These are phyloP conservation scores for Rhabdophis nuchalis DNA, from an alignment of 2,797 vertebrate genomes.

Conservation along the genomic window DNA sequence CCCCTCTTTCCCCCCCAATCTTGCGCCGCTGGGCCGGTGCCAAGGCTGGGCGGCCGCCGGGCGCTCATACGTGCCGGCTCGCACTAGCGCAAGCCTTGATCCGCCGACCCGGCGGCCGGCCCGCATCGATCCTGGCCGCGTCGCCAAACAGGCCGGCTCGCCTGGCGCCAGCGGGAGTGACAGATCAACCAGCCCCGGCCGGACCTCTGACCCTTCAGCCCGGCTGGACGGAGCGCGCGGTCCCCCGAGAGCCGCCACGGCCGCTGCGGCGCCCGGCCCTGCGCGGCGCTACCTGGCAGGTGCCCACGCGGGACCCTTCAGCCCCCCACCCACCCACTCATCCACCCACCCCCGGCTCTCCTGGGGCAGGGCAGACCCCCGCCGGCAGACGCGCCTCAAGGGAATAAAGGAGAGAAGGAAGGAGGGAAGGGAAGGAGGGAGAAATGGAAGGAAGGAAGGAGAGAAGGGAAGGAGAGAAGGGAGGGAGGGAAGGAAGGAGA, in stretches of 20 bases:
- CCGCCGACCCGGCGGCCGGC: not conserved
- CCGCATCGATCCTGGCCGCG: slow-evolving; percentile 14
- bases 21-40: not conserved
- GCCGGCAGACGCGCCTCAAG: not conserved
- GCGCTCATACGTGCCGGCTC: slow-evolving; percentile 14
- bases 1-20: too few species aligned
- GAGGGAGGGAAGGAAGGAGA: too few species aligned
- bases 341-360: not conserved
- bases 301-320: not conserved
- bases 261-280: not conserved
- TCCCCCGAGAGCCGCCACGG: not conserved
- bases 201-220: not conserved
- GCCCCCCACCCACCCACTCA: not conserved
- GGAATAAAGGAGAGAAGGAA: too few species aligned
- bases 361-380: not conserved
- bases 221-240: not conserved
- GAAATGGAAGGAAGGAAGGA: too few species aligned
- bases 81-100: slow-evolving; percentile 20
- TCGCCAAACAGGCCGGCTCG: slow-evolving; percentile 9
- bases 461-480: too few species aligned
- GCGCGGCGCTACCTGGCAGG: not conserved
- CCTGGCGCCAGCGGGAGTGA: slow-evolving; percentile 12
- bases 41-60: not conserved
- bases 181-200: slow-evolving; percentile 1
- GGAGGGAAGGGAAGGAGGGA: too few species aligned